Conservation (phyloP, 2,113 vertebrate species). For the Trachemys scripta region DNA sequence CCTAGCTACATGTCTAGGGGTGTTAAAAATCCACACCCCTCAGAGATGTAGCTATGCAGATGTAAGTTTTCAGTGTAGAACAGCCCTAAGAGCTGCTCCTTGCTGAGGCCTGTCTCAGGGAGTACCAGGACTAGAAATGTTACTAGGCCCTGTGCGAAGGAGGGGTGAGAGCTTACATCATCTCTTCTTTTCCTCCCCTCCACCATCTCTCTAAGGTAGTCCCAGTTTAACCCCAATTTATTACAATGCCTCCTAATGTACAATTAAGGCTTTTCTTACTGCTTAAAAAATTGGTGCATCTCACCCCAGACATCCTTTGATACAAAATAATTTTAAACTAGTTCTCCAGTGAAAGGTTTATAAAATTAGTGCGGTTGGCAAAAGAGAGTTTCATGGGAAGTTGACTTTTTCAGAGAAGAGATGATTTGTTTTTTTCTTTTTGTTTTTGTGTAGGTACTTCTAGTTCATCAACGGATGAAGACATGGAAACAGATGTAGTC, state of each 20-base stretch:
- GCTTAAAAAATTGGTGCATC: neutral
- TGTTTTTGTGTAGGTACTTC: conserved; percentile 77
- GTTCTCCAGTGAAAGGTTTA: neutral
- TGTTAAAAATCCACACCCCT: neutral
- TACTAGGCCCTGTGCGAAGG: neutral
- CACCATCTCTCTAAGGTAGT: neutral
- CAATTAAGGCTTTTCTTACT: neutral
- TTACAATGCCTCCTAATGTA: neutral
- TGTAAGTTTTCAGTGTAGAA: neutral
- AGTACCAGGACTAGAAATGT: fast-evolving
- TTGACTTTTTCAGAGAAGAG: neutral
- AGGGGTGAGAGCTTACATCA: neutral
- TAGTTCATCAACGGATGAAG: conserved; percentile 79
- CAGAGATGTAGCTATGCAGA: neutral
- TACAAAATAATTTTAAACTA: neutral
- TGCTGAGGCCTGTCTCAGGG: neutral
- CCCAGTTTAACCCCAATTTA: neutral
- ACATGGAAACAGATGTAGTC: conserved; percentile 88
- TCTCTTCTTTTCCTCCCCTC: neutral
- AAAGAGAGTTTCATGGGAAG: neutral
- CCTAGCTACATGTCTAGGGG: neutral
- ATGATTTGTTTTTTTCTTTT: neutral
- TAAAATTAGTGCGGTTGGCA: fast-evolving
- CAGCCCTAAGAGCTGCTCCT: neutral
- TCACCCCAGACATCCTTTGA: neutral